Conservation (phyloP, 2,888 invertebrate species). For the Agapostemon virescens region DNA sequence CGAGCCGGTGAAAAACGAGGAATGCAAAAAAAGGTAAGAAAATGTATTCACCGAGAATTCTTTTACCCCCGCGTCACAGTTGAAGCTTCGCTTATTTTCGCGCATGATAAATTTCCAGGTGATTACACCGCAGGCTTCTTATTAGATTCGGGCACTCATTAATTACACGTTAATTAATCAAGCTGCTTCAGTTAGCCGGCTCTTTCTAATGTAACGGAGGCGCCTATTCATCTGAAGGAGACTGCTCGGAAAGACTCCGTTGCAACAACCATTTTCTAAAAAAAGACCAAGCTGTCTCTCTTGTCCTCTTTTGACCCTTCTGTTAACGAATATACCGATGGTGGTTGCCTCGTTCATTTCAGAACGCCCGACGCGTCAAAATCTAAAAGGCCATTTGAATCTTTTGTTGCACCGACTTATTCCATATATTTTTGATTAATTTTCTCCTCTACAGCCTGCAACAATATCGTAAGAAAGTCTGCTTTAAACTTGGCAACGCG, state of each 20-base stretch:
- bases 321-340: slow-evolving; percentile 62
- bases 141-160: slow-evolving; percentile 72
- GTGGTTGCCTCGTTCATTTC: neutral
- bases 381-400: neutral
- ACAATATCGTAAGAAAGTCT: too few relatives aligned
- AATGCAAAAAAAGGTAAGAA: neutral
- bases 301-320: slow-evolving; percentile 38
- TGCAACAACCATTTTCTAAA: slow-evolving; percentile 61
- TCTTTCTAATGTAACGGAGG: slow-evolving; percentile 65
- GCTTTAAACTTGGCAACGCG: too few relatives aligned
- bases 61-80: slow-evolving; percentile 33
- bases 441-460: too few relatives aligned
- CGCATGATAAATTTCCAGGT: slow-evolving; percentile 69
- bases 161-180: slow-evolving; percentile 77
- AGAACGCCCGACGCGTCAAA: neutral
- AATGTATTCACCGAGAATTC: slow-evolving; percentile 6
- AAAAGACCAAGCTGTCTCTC: slow-evolving; percentile 59
- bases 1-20: slow-evolving; percentile 12
- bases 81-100: slow-evolving; percentile 60
- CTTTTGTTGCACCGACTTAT: too few relatives aligned
- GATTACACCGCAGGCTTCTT: slow-evolving; percentile 72
- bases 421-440: too few relatives aligned
- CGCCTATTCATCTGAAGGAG: slow-evolving; percentile 66
- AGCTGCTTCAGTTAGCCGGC: slow-evolving; percentile 71
- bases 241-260: slow-evolving; percentile 53